Percentiles rank a stretch among this genome's conserved stretches.
These are phyloP conservation scores for Plumapathes pennacea DNA, from an alignment of 92 coral and sea anemone genomes.

Conservation along the genomic window DNA sequence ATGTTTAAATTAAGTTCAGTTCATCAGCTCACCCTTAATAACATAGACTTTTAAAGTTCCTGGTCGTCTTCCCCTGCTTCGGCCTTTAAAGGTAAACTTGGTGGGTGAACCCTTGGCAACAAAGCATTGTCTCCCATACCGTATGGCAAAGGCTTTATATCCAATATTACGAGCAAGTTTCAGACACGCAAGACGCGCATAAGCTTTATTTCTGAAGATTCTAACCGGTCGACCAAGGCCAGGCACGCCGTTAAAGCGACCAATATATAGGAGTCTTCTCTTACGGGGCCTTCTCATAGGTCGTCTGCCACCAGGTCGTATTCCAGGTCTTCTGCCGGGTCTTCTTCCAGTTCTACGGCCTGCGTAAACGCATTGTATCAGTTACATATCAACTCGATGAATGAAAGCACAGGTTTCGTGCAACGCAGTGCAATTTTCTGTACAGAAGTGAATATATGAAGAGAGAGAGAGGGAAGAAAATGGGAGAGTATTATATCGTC, in stretches of 20 bases:
- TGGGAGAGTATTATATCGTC: too few species aligned
- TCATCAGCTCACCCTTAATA: too few species aligned
- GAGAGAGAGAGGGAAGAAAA: too few species aligned
- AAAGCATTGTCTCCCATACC: conserved; percentile 14
- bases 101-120: background rate
- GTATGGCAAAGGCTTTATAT: conserved; percentile 20
- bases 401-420: too few species aligned
- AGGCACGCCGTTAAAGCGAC: background rate
- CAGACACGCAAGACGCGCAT: background rate
- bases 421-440: background rate
- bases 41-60: background rate
- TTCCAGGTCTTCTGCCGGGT: conserved; percentile 8
- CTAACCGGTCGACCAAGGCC: background rate
- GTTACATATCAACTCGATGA: too few species aligned
- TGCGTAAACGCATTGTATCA: too few species aligned
- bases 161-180: background rate
- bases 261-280: too few species aligned
- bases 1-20: too few species aligned
- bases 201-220: background rate
- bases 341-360: too few species aligned
- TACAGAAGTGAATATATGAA: too few species aligned
- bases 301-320: conserved; percentile 11
- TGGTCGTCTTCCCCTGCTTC: background rate
- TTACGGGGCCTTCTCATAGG: too few species aligned
- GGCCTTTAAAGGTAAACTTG: conserved; percentile 6